Evolutionary conservation across 92 coral and sea anemone genomes (phyloP).

Genomic region (Epizoanthus illoricatus): DNA sequence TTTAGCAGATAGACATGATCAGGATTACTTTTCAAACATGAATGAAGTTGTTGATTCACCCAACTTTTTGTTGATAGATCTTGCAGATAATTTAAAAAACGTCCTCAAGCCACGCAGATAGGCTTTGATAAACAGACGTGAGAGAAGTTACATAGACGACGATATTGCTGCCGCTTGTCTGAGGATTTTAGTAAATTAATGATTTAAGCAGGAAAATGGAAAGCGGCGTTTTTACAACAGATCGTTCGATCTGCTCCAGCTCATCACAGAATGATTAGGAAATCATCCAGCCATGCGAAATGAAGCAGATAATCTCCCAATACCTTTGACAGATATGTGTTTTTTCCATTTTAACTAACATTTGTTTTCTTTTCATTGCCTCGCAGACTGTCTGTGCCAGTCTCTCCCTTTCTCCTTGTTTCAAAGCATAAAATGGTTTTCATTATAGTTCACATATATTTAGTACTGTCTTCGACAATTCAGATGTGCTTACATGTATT

Average conservation of each 20-base stretch:
- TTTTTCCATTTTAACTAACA: no score
- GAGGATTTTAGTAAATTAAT: conserved; percentile 14
- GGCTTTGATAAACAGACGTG: background rate
- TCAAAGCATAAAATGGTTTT: no score
- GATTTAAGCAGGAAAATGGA: background rate
- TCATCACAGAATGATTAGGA: conserved; percentile 19
- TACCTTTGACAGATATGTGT: no score
- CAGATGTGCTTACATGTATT: no score
- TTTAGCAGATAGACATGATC: background rate
- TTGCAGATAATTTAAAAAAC: conserved; percentile 3
- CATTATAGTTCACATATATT: no score
- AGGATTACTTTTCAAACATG: conserved; percentile 32
- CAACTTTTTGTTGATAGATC: background rate
- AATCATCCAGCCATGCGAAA: background rate
- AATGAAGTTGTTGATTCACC: conserved; percentile 13
- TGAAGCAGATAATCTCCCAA: no score
- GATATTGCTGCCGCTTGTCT: background rate
- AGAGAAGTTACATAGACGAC: background rate
- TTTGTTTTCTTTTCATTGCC: no score
- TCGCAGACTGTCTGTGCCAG: no score
- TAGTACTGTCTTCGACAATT: no score
- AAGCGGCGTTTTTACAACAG: background rate
- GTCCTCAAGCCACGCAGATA: background rate
- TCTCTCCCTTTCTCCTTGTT: no score
- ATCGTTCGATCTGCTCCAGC: background rate